phyloP scores from a whole-genome alignment of 2,113 vertebrate genomes.

The Theristicus caerulescens region DNA sequence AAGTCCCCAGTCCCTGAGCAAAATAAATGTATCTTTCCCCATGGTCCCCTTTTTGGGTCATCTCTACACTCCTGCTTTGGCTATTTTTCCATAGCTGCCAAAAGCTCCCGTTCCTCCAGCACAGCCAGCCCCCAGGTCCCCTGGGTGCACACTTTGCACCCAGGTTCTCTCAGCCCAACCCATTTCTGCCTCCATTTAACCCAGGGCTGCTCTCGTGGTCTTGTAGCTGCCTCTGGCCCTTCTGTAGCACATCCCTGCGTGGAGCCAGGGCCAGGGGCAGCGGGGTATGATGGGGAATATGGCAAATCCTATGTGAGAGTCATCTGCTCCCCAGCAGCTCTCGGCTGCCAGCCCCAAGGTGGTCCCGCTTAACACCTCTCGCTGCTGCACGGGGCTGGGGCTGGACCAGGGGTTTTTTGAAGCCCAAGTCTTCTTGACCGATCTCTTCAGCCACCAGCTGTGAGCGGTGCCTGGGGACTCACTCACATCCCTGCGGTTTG shows the following conservation, averaged over 20 bases:
- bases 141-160: neutral
- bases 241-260: accelerated
- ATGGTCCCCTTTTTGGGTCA: neutral
- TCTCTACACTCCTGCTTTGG: neutral
- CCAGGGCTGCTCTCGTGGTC: neutral
- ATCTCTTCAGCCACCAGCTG: neutral
- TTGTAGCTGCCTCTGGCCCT: neutral
- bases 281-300: neutral
- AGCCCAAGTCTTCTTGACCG: neutral
- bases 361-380: neutral
- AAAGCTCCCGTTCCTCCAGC: neutral
- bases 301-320: neutral
- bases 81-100: neutral
- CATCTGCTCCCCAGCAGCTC: neutral
- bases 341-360: neutral
- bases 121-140: no score
- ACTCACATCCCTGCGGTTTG: neutral
- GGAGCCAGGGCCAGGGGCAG: neutral
- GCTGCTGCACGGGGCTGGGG: neutral
- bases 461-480: neutral
- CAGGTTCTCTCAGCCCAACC: neutral
- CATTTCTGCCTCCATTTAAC: neutral
- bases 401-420: neutral
- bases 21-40: neutral
- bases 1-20: neutral